Conservation (phyloP, 30 jellyfish, hydroid and myxozoan species). For the Cassiopea andromeda region DNA sequence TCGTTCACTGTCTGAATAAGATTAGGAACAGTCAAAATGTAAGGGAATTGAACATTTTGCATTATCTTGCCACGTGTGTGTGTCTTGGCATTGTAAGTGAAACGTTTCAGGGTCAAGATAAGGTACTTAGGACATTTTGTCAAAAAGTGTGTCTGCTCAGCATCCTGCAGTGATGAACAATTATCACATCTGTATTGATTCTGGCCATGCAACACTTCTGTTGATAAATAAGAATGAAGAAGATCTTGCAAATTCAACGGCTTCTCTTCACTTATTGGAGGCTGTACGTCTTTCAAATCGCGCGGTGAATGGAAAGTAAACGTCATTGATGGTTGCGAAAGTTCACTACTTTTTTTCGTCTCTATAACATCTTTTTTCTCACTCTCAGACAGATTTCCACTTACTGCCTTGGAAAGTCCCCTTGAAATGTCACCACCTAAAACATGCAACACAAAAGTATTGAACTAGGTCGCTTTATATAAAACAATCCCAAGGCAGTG, state of each 20-base stretch:
- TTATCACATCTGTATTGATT: conserved; percentile 85
- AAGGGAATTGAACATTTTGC: conserved; percentile 62
- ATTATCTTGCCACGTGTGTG: conserved; percentile 76
- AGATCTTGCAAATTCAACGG: conserved; percentile 49
- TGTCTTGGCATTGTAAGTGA: conserved; percentile 70
- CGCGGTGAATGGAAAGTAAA: neutral
- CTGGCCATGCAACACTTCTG: conserved; percentile 65
- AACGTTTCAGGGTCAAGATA: conserved; percentile 79
- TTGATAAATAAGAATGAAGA: conserved; percentile 44
- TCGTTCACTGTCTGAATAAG: neutral
- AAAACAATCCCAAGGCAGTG: no score
- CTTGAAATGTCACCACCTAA: conserved; percentile 69
- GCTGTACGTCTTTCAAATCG: neutral
- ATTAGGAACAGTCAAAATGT: conserved; percentile 31
- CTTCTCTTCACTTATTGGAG: neutral
- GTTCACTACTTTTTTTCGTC: conserved; percentile 1
- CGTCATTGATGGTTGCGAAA: neutral
- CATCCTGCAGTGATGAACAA: conserved; percentile 88
- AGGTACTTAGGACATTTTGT: conserved; percentile 75
- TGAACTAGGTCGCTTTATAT: no score
- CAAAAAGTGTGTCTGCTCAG: conserved; percentile 58
- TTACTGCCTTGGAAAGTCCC: conserved; percentile 27
- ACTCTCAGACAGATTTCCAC: conserved; percentile 19
- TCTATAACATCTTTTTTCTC: conserved; percentile 40
- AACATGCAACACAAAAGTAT: neutral